These are phyloP conservation scores for Cyclina sinensis DNA, from an alignment of 1,140 invertebrate species.

Conservation along the genomic window DNA sequence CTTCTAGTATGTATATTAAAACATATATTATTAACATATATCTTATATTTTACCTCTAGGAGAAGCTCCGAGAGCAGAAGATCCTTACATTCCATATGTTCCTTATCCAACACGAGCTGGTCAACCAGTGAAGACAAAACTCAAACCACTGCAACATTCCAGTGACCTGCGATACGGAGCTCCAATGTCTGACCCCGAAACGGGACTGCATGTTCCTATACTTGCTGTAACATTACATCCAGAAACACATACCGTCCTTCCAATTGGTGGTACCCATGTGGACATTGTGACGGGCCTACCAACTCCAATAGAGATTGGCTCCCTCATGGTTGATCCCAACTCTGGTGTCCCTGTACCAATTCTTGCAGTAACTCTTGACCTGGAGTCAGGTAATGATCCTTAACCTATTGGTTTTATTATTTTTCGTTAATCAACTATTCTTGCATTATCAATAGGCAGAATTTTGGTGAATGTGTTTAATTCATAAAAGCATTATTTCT, in stretches of 20 bases:
- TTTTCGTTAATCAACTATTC: no score
- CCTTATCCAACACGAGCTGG: conserved; percentile 79
- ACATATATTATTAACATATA: no score
- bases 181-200: conserved; percentile 82
- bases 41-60: conserved; percentile 66
- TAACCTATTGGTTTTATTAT: no score
- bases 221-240: conserved; percentile 84
- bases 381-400: conserved; percentile 79
- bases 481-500: no score
- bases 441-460: no score
- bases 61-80: conserved; percentile 79
- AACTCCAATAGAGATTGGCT: conserved; percentile 84
- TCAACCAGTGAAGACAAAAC: conserved; percentile 77
- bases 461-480: no score
- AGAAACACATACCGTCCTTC: conserved; percentile 81
- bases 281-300: conserved; percentile 83
- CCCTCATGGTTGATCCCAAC: conserved; percentile 83
- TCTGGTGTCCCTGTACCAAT: conserved; percentile 82
- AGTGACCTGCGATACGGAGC: conserved; percentile 80
- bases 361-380: conserved; percentile 79
- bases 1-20: no score
- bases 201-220: conserved; percentile 83
- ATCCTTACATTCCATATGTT: conserved; percentile 83
- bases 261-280: conserved; percentile 82
- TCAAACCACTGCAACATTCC: conserved; percentile 78